Evolutionary conservation across 2,113 vertebrate species (phyloP).

Genomic region (Clinocottus analis): DNA sequence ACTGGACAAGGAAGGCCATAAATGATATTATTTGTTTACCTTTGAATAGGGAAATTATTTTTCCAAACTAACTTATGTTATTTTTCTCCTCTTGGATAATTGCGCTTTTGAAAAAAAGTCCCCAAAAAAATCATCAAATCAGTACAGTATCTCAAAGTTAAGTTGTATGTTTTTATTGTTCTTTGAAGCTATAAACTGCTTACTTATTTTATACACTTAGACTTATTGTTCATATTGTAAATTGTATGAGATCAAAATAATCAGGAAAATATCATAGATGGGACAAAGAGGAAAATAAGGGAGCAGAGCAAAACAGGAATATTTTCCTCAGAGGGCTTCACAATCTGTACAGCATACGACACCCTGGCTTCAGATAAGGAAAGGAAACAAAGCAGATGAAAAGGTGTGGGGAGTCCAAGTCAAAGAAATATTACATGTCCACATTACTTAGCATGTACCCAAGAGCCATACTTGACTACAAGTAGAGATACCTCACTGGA

Average conservation of each 20-base stretch:
- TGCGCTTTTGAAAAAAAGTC: too few relatives aligned
- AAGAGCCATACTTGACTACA: too few relatives aligned
- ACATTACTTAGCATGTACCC: not conserved
- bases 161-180: too few relatives aligned
- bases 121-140: too few relatives aligned
- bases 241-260: not conserved
- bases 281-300: not conserved
- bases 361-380: not conserved
- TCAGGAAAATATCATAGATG: not conserved
- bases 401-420: not conserved
- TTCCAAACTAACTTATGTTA: not conserved
- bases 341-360: not conserved
- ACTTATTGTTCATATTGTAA: not conserved
- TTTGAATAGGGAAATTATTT: slow-evolving; percentile 4
- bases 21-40: not conserved
- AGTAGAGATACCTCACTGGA: too few relatives aligned
- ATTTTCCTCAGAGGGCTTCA: not conserved
- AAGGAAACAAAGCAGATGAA: not conserved
- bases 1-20: not conserved
- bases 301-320: too few relatives aligned
- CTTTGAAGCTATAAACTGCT: not conserved
- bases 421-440: not conserved
- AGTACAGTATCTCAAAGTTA: too few relatives aligned
- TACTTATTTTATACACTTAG: too few relatives aligned
- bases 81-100: too few relatives aligned